phyloP scores from a whole-genome alignment of 2,888 invertebrate genomes.

The Mycalesis mineus region DNA sequence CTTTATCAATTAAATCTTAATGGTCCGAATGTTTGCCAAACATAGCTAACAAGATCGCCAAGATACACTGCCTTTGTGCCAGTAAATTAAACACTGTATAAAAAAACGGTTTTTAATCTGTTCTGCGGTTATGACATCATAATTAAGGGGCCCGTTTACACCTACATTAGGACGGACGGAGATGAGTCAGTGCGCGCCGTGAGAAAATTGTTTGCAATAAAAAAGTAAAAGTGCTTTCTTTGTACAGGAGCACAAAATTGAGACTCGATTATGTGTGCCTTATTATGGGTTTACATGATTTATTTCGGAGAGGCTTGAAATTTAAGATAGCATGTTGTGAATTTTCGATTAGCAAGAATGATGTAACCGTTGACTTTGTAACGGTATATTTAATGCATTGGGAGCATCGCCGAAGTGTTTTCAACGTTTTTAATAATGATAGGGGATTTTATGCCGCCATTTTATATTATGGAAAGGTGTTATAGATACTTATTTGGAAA shows the following conservation, averaged over 20 bases:
- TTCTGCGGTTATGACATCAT: conserved; percentile 63
- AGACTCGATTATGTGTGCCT: conserved; percentile 59
- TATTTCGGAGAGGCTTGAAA: conserved; percentile 64
- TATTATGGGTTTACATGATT: conserved; percentile 63
- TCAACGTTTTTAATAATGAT: conserved; percentile 6
- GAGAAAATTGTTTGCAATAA: conserved; percentile 59
- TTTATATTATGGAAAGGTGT: no score
- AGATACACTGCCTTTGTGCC: conserved; percentile 47
- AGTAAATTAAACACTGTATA: conserved; percentile 54
- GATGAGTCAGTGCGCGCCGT: conserved; percentile 60
- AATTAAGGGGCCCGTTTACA: conserved; percentile 59
- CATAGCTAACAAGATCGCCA: conserved; percentile 41
- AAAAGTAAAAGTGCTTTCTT: conserved; percentile 76
- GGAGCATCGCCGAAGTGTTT: conserved; percentile 4
- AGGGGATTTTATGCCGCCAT: not conserved
- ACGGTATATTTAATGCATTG: conserved; percentile 22
- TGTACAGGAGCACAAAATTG: conserved; percentile 62
- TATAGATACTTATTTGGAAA: no score
- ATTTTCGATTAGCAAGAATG: conserved; percentile 66
- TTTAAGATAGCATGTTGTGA: conserved; percentile 60
- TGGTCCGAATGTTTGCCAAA: conserved; percentile 35
- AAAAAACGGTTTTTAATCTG: conserved; percentile 46
- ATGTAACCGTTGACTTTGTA: conserved; percentile 50
- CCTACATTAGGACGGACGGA: conserved; percentile 41
- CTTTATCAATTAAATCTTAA: conserved; percentile 31